Conservation (phyloP, 2,113 vertebrate species). For the Chaetura pelagica region DNA sequence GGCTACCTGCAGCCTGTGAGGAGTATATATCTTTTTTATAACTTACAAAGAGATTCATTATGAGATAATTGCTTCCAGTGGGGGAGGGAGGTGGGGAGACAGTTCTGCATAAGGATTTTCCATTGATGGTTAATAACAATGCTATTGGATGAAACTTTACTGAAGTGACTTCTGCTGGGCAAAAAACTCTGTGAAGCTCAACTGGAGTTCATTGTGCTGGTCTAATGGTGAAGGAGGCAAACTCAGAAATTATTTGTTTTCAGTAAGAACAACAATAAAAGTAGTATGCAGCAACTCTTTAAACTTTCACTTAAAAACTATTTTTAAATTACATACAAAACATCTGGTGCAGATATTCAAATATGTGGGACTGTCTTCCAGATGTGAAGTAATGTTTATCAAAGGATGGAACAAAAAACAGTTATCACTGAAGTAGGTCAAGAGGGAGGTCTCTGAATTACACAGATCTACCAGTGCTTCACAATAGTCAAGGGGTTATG, state of each 20-base stretch:
- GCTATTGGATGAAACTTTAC: neutral
- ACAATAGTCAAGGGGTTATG: neutral
- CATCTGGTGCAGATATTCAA: constrained; percentile 53
- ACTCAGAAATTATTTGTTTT: constrained; percentile 2
- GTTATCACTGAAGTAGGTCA: constrained; percentile 54
- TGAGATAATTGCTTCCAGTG: neutral
- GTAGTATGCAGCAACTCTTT: constrained; percentile 9
- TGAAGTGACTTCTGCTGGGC: neutral
- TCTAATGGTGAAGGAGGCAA: neutral
- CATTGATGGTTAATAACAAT: neutral
- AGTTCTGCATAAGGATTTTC: neutral
- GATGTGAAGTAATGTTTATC: constrained; percentile 64
- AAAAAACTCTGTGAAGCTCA: neutral
- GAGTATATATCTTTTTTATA: neutral
- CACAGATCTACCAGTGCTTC: neutral
- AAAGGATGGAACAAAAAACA: constrained; percentile 42
- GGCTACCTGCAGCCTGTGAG: neutral
- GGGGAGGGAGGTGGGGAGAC: too few species aligned
- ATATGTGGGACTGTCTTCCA: constrained; percentile 49
- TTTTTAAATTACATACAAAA: constrained; percentile 47
- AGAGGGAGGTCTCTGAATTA: constrained; percentile 16
- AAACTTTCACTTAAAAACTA: constrained; percentile 58
- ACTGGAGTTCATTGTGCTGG: neutral
- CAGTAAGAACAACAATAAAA: constrained; percentile 20
- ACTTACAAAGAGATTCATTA: neutral